phyloP scores from a whole-genome alignment of 2,888 invertebrate species.

The Rotaria magnacalcarata region DNA sequence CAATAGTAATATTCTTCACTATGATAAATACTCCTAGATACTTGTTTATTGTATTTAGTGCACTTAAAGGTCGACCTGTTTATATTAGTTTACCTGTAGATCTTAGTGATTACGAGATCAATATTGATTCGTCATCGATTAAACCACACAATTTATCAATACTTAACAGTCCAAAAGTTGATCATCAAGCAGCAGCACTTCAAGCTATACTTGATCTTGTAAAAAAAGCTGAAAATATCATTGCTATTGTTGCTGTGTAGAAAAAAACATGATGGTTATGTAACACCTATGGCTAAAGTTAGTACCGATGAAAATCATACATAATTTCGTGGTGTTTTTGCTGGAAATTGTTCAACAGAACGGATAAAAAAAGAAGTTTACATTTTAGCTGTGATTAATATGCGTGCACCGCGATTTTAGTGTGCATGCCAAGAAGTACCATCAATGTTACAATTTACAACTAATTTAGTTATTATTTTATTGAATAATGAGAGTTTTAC shows the following conservation, averaged over 20 bases:
- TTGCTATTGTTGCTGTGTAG: slow-evolving; percentile 6
- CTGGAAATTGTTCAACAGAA: background rate
- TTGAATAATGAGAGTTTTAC: slow-evolving; percentile 21
- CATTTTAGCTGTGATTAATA: background rate
- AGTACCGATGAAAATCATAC: slow-evolving; percentile 27
- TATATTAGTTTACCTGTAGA: slow-evolving; percentile 1
- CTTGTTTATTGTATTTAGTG: background rate
- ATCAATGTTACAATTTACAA: background rate
- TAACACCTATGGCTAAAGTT: slow-evolving; percentile 9
- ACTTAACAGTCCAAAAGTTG: background rate
- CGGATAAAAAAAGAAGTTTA: background rate
- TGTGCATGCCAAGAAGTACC: background rate
- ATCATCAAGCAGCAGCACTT: slow-evolving; percentile 29
- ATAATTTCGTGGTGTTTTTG: slow-evolving; percentile 25
- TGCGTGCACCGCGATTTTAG: background rate
- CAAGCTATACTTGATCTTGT: background rate
- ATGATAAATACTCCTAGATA: background rate
- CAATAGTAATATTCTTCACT: background rate
- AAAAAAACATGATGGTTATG: background rate
- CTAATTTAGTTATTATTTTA: background rate
- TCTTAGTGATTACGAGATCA: background rate
- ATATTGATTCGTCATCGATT: background rate
- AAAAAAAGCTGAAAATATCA: background rate
- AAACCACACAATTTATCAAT: background rate
- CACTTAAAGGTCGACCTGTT: background rate